A percentile compares a stretch with the other conserved stretches of the same genome.
Conservation (phyloP, 2,888 invertebrate species). For the Apoderus coryli region DNA sequence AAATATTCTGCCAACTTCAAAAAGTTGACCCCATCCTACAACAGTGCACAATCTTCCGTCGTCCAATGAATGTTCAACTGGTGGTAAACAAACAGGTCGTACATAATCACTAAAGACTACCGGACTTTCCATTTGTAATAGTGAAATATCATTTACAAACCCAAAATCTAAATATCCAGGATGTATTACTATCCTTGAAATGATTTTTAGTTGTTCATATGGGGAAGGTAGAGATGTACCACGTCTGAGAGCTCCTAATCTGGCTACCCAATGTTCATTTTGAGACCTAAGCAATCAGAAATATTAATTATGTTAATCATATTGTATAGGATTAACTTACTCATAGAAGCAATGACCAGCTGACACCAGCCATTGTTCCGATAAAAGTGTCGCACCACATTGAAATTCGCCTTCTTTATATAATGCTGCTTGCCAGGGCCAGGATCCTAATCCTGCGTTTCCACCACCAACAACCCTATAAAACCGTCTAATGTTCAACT, state of each 20-base stretch:
- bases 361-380: conserved; percentile 57
- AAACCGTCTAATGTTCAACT: conserved; percentile 28
- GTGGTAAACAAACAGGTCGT: conserved; percentile 50
- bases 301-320: conserved; percentile 7
- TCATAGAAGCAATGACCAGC: conserved; percentile 73
- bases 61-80: conserved; percentile 39
- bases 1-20: conserved; percentile 63
- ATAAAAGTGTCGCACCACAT: conserved; percentile 63
- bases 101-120: conserved; percentile 47
- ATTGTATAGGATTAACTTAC: conserved; percentile 46
- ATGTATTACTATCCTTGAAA: conserved; percentile 52
- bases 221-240: conserved; percentile 61
- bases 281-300: conserved; percentile 40
- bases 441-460: conserved; percentile 59
- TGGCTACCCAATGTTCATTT: conserved; percentile 64
- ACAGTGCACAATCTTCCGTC: conserved; percentile 60
- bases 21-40: conserved; percentile 69
- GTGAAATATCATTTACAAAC: conserved; percentile 64
- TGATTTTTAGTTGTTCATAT: conserved; percentile 53
- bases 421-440: conserved; percentile 79
- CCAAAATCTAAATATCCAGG: conserved; percentile 61
- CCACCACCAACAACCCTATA: conserved; percentile 69
- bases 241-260: conserved; percentile 59
- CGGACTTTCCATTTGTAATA: conserved; percentile 46
- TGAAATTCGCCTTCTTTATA: conserved; percentile 76